Base-by-base conservation (phyloP, 2,797 vertebrate genomes). In the Kryptopterus vitreolus region DNA sequence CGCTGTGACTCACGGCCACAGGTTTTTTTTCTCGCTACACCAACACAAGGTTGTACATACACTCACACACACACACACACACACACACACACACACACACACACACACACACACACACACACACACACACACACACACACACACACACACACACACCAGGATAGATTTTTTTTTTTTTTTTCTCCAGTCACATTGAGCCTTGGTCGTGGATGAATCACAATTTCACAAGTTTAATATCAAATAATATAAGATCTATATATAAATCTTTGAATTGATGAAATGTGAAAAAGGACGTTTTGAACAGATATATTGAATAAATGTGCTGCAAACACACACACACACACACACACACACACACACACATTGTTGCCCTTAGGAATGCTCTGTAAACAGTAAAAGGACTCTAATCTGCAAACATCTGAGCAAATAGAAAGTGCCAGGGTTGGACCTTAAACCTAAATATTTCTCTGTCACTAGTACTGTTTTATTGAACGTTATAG, bases 381-480 rank as follows among this genome's bases (percentile, higher is more conserved):
- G 29, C 58, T 75, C 50, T 20, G 63, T 61, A 83, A 83, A 84
- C 57, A 73, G 18, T 77, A n/a, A 70, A 53, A 62, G 84, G 81
- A 88, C 82, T 85, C 62, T 79, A 77, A 72, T 75, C 82, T 84
- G 83, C 79, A 85, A 85, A 85, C 82, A 83, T 12, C 4, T 55
- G 22, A 62, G 70, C 76, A 78, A 66, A 71, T 76, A 78, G 31
- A 73, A 43, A 78, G 59, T 24, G 20, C 6, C 52, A 38, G 8
- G 11, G 38, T 69, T 76, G 70, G 70, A 82, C 76, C 43, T 78
- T 78, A 78, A 62, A 59, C 70, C 69, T 43, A 75, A 10, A 16
- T 78, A 35, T 61, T 79, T 72, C 62, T 75, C 29, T 75, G 12
- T 62, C 4, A 46, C 24, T 2, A 11, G 13, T 24, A 18, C 15